Base-by-base conservation (phyloP, 2,888 invertebrate species). In the Chymomyza amoena region DNA sequence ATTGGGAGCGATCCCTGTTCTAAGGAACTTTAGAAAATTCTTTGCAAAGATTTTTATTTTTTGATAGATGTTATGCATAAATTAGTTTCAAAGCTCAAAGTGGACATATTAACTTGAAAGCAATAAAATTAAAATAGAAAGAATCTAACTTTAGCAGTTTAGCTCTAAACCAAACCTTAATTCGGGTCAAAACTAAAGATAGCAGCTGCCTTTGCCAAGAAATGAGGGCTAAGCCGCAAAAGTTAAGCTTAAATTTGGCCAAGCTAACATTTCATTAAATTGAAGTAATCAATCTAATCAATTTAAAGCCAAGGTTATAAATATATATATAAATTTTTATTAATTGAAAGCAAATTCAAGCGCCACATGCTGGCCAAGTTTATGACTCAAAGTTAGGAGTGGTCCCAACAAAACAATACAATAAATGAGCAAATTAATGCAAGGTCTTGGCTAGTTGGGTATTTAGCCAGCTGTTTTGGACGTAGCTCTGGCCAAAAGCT, bases 381-480 rank as follows among this genome's bases (percentile, higher is more conserved):
- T 10, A 13, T 45, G 39, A 45, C 39, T 45, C 39, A 45, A 45
- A 45, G 1, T 36, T 36, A 13, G 39, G 39, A 45, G 39, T 45
- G 39, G 39, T n/a, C 6, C 3, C 13, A 45, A 13, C 25, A 4
- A 25, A 25, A 25, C 25, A 25, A 25, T 25, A 25, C 25, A 25
- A 4, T n/a, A 25, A 25, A 25, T 25, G 25, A 25, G 25, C 25
- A 25, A 25, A 25, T 25, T 25, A 25, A 25, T 36, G 36, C 39
- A 45, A 45, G 39, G 39, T 45, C 39, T 45, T 45, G 39, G 39
- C 39, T 45, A 2, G 13, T 13, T 45, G 13, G 13, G 13, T 73
- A 68, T 75, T 72, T 67, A 61, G 72, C 73, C 73, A 70, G 59
- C 60, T 71, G 69, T 72, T 70, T 68, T 70, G 72, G 75, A 70